Base-by-base conservation (phyloP, 2,888 invertebrate species). In the Sericinus montela region DNA sequence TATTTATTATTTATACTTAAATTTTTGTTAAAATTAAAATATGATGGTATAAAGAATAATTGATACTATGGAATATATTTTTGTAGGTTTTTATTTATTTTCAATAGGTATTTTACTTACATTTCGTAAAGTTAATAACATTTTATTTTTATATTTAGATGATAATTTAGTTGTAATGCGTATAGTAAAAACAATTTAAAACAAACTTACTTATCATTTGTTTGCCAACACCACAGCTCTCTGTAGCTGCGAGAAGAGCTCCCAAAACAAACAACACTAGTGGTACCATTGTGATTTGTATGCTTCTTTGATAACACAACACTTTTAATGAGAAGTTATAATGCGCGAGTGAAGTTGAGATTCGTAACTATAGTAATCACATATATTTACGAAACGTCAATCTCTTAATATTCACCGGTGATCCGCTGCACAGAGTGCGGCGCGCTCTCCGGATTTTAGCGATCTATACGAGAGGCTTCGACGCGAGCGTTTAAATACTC, bases 191-290 rank as follows among this genome's bases (percentile, higher is more conserved):
- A 45, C 19, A 2, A 28, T 10, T 34, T 0, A 55, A 48, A 48
- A 25, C 14, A 19, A 47, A 88, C 89, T 88, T 76, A 89, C 89
- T 79, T 69, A 89, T 63, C 63, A 89, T 69, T 67, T 78, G 81
- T 65, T 85, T 88, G 71, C 88, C 88, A 62, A 69, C 69, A 56
- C 82, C 76, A 63, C 89, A 87, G 61, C 88, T 84, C 78, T 83
- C 84, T 82, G 85, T 77, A 63, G 79, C 66, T 62, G 82, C 69
- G 54, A 86, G 72, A 63, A 82, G 59, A 69, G 71, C 78, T 75
- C 87, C 83, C 82, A 86, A 73, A 82, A 87, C 79, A 77, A 88
- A 83, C 81, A 87, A 84, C 87, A 88, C 87, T 88, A 87, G 83
- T 83, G 83, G 65, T 69, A 81, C 80, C 87, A 87, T 87, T 82